Evolutionary conservation across 2,888 invertebrate species (phyloP), one percentile per base, ranked within the genome.

Genomic region (Yponomeuta plumbellus): DNA sequence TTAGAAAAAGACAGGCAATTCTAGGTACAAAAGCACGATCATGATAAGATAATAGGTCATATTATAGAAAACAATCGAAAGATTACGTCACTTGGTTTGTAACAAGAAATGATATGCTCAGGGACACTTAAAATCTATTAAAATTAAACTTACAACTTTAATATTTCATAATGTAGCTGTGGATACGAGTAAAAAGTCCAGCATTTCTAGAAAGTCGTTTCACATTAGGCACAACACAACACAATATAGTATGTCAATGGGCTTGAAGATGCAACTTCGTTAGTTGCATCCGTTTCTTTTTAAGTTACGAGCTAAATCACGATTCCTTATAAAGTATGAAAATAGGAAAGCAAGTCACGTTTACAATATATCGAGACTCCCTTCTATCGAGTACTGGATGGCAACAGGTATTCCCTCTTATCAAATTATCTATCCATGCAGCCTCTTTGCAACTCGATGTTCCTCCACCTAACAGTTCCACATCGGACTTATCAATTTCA

Each of bases 111-210:
- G 66, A 57, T 62, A 63, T 66, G 66, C 62, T 63, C 21, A 39
- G 8, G 63, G 56, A 62, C 21, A 66, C 66, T 57, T 66, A 65
- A 63, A 59, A 65, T n/a, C 58, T 39, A 59, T 65, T 65, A 65
- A 57, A 52, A 58, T 59, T 65, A 66, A 34, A 66, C 66, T 65
- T 65, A 65, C 44, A 52, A 52, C 17, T 52, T 52, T 52, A 52
- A 52, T 76, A 77, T 34, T 44, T 72, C 74, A 73, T 76, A 81
- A 81, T 78, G 80, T 76, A 81, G 77, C 76, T 76, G 71, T 75
- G 81, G 82, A 80, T 68, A 71, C 73, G 84, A 86, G 85, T 72
- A 85, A 86, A 87, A 88, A 87, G 88, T 85, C 81, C 88, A 88
- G 88, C 88, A 87, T 76, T 75, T 44, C 40, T 44, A 20, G 11